A percentile compares a stretch with the other conserved stretches of the same genome.
These are phyloP conservation scores for Thermophis baileyi DNA, from an alignment of 2,113 vertebrate genomes.

Conservation along the genomic window DNA sequence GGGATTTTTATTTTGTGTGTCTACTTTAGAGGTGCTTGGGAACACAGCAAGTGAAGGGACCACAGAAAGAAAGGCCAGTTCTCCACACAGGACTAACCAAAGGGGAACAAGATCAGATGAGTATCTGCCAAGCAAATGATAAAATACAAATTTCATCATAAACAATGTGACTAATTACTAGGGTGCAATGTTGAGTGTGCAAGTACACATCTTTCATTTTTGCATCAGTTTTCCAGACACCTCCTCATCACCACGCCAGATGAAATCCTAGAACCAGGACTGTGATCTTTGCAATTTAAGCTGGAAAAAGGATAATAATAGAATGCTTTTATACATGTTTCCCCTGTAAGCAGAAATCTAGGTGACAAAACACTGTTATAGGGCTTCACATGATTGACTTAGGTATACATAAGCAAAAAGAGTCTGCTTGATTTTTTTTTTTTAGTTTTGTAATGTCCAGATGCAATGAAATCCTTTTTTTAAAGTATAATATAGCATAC, in stretches of 20 bases:
- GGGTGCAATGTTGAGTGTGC: not conserved
- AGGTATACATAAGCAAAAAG: not conserved
- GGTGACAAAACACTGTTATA: not conserved
- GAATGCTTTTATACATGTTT: not conserved
- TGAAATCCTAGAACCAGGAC: not conserved
- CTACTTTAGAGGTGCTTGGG: not conserved
- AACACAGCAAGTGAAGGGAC: not conserved
- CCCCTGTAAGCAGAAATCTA: not conserved
- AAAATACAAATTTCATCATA: not conserved
- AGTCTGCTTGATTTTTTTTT: not conserved
- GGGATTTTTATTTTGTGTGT: constrained; percentile 35
- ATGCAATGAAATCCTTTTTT: not conserved
- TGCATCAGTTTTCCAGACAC: not conserved
- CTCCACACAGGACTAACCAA: not conserved
- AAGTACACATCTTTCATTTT: not conserved
- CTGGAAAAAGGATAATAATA: not conserved
- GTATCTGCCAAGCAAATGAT: not conserved
- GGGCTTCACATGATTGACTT: not conserved
- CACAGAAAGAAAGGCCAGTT: not conserved
- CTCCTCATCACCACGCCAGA: not conserved
- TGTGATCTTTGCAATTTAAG: not conserved
- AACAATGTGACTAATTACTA: not conserved
- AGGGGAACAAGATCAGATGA: not conserved
- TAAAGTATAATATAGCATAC: not conserved
- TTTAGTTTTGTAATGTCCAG: not conserved